Evolutionary conservation across 2,113 vertebrate species (phyloP).

Genomic region (Chionomys nivalis): DNA sequence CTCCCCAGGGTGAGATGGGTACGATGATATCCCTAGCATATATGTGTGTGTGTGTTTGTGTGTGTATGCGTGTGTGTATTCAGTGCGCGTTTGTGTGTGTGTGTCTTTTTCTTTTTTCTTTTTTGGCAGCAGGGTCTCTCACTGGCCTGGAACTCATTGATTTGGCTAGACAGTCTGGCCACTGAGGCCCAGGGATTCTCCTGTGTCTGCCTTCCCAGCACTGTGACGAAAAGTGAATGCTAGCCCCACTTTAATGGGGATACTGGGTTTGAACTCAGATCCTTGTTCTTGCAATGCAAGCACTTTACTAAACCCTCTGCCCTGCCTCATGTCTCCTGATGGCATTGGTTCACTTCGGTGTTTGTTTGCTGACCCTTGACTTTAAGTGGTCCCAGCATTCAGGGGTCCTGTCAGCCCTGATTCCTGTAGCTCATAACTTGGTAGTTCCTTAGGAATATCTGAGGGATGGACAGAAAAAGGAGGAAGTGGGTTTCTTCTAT

Average conservation of each 20-base stretch:
- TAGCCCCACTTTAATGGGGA: no score
- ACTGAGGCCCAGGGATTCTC: not conserved
- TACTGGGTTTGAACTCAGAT: not conserved
- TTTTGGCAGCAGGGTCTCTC: not conserved
- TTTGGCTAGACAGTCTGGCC: not conserved
- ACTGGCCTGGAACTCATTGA: not conserved
- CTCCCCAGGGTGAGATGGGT: not conserved
- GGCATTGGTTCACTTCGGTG: not conserved
- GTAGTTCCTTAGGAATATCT: not conserved
- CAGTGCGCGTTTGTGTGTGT: not conserved
- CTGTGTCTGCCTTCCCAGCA: not conserved
- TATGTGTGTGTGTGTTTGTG: not conserved
- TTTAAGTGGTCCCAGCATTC: not conserved
- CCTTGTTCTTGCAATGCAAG: not conserved
- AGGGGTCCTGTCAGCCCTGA: not conserved
- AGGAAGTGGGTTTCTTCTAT: not conserved
- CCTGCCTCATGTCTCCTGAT: not conserved
- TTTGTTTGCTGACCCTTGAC: no score
- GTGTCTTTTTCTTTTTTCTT: not conserved
- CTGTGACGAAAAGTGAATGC: not conserved
- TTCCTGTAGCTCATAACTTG: not conserved
- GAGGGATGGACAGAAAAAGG: not conserved
- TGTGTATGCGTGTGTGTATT: not conserved
- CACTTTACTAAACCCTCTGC: not conserved
- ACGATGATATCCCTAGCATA: rapidly evolving